A percentile compares a stretch with the other conserved stretches of the same genome.
phyloP scores from a whole-genome alignment of 2,888 invertebrate species.

The Silvanus unidentatus region DNA sequence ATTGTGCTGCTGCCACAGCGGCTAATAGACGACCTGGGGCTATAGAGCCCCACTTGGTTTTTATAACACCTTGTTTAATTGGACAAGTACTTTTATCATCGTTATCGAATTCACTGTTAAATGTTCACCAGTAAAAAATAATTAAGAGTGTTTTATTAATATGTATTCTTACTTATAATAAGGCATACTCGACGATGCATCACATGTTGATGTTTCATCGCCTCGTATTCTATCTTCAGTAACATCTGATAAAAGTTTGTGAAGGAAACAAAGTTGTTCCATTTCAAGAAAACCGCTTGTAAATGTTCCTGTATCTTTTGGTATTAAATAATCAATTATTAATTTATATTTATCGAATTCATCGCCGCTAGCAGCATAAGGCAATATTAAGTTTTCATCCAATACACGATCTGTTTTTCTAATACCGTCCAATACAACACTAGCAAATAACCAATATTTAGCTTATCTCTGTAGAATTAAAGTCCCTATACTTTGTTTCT shows the following conservation, averaged over 20 bases:
- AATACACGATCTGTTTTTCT: constrained; percentile 47
- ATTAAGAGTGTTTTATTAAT: no score
- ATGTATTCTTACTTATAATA: no score
- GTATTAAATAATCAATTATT: constrained; percentile 55
- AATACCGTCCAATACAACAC: constrained; percentile 58
- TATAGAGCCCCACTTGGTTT: constrained; percentile 58
- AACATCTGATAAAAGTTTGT: constrained; percentile 55
- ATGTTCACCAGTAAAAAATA: background rate
- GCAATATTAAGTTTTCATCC: constrained; percentile 39
- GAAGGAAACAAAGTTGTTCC: constrained; percentile 50
- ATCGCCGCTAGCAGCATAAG: constrained; percentile 54
- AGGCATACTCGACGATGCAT: no score
- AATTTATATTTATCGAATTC: constrained; percentile 57
- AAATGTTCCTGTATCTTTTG: constrained; percentile 42
- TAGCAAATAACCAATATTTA: constrained; percentile 32
- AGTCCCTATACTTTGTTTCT: no score
- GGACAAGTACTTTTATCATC: constrained; percentile 48
- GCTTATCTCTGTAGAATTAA: no score
- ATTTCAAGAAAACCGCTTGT: constrained; percentile 39
- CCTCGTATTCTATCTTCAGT: constrained; percentile 56
- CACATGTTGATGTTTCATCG: constrained; percentile 52
- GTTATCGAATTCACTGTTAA: constrained; percentile 11
- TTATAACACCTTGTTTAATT: constrained; percentile 59
- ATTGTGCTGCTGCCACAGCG: constrained; percentile 57
- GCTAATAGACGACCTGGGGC: constrained; percentile 56